Base-by-base conservation (phyloP, 2,888 invertebrate genomes). In the Ophion obscuratus region DNA sequence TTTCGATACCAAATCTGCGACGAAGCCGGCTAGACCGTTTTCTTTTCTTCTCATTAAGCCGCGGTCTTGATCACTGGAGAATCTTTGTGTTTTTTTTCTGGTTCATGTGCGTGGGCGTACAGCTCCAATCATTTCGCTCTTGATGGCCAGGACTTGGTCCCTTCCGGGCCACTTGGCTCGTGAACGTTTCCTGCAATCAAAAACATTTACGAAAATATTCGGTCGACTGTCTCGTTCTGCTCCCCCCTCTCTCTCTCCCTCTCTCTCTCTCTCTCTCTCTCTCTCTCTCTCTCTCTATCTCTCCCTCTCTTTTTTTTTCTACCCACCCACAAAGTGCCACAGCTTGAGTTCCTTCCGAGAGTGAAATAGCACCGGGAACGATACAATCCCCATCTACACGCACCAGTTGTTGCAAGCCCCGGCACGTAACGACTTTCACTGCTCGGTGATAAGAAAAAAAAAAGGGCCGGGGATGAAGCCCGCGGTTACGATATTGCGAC, bases 361-460 rank as follows among this genome's bases (percentile, higher is more conserved):
- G 67, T 74, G 20, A 47, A 81, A 81, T 61, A 67, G 66, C 64
- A 74, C 66, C 59, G 40, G 66, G 44, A 81, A 81, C 81, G 81
- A 81, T 66, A 67, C 57, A 59, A 66, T 81, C 59, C 44, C 67
- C 74, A 74, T 64, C 73, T 40, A 40, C 31, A 47, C 75, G 67
- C 73, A 73, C 74, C 83, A 83, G 83, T 86, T 86, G 73, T 78
- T 83, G 83, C 85, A 77, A 80, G 59, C 83, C 74, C 27, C 53
- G 62, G 62, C 85, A 62, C 80, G 70, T 83, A 83, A 86, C 80
- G 83, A 86, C 80, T 81, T 68, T 80, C 53, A 53, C 67, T 67
- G 81, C 44, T 73, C 71, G 40, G 57, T 61, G 75, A 74, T 66
- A 66, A 64, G 78, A 44, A 70, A 76, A 76, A 70, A 83, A 61